Evolutionary conservation across 1,140 invertebrate genomes (phyloP).

Genomic region (Zaprionus vittiger): DNA sequence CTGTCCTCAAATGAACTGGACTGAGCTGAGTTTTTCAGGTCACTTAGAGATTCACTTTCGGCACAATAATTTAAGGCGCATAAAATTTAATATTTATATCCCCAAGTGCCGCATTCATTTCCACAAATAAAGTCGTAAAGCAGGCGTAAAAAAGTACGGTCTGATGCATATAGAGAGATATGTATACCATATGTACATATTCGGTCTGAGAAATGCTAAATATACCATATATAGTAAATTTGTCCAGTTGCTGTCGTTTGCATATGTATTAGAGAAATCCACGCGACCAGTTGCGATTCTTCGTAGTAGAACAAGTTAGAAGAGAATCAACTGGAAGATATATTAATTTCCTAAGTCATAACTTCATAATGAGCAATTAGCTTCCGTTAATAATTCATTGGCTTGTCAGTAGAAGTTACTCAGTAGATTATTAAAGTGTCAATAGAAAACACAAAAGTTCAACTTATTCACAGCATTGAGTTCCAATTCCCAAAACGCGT

Average conservation of each 20-base stretch:
- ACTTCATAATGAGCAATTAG: neutral
- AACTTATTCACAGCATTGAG: neutral
- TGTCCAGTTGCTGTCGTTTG: neutral
- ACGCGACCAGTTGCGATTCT: neutral
- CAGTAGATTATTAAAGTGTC: neutral
- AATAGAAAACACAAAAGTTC: neutral
- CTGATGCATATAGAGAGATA: neutral
- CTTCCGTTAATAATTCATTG: neutral
- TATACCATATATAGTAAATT: neutral
- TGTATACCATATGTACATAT: neutral
- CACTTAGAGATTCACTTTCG: conserved; percentile 17
- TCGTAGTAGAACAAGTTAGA: neutral
- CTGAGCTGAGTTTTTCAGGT: conserved; percentile 10
- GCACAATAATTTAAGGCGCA: conserved; percentile 22
- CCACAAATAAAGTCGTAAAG: conserved; percentile 12
- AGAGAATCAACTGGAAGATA: no score
- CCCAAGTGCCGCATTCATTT: conserved; percentile 10
- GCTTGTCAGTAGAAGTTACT: neutral
- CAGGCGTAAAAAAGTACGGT: neutral
- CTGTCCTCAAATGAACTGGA: neutral
- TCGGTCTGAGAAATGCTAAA: neutral
- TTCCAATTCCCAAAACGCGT: conserved; percentile 17
- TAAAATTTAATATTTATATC: conserved; percentile 34
- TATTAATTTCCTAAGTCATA: neutral
- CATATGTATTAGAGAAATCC: neutral